Evolutionary conservation across 2,888 invertebrate species (phyloP), one percentile per base, ranked within the genome.

Genomic region (Subacronicta megacephala): DNA sequence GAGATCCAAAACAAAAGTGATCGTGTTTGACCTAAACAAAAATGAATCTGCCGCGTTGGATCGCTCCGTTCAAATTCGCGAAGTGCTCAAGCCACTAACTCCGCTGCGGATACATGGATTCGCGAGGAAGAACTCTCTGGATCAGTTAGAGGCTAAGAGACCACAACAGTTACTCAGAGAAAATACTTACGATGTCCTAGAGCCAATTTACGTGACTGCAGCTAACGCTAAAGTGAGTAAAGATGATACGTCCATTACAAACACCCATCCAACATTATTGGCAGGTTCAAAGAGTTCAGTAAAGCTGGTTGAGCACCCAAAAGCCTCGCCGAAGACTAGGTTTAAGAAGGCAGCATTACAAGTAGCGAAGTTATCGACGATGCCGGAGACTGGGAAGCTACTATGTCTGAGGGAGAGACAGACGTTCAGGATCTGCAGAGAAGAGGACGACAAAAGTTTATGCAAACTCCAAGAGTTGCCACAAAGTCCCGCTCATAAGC

Each of bases 111-210:
- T 90, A 63, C 89, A 88, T 29, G 87, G 88, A 2, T 88, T 79
- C 37, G 74, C 62, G 16, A 84, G 88, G 40, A 90, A 87, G 52
- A 86, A 72, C 26, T 81, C 87, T 0, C 56, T 85, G 29, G 87
- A 88, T 12, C 72, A 77, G 9, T 57, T 78, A 3, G 84, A 87
- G 1, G 75, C 74, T 7, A 83, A 77, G 56, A 90, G 82, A 50
- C 91, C 92, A 0, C 91, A 90, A 50, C 90, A 90, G 45, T 72
- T 94, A 7, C 42, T 93, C 5, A 78, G 94, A 64, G 93, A 94
- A 76, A 93, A 94, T 61, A 94, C 94, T 0, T 94, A 94, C 66
- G 93, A 94, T 50, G 92, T 94, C 7, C 84, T 94, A 43, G 85
- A 93, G 53, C 94, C 94, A 0, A 80, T 92, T 26, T 92, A 85